Base-by-base conservation (phyloP, 2,888 invertebrate genomes). In the Torymus tubicola region DNA sequence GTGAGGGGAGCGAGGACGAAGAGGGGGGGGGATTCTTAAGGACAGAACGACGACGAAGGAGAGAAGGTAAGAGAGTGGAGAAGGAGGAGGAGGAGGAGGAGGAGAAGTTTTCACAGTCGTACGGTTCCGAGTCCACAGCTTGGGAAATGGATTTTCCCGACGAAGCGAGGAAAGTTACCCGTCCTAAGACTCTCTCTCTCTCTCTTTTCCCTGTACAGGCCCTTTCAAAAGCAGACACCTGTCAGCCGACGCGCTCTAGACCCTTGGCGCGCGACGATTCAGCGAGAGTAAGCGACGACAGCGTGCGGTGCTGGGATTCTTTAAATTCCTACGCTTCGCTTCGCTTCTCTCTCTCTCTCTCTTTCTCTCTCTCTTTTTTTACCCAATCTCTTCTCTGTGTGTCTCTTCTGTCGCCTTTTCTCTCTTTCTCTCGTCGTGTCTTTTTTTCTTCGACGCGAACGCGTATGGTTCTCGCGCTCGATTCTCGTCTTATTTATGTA, bases 211-310 rank as follows among this genome's bases (percentile, higher is more conserved):
- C 8, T 55, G 78, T 72, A 79, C 74, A 76, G 81, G 80, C 52
- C 76, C 81, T 80, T 77, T 82, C 75, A 81, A 81, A 81, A 82
- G 76, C 80, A 82, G 82, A 74, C 78, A 83, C 82, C 83, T 82
- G 83, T 80, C 83, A 83, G 81, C 57, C 12, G 3, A 11, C 13
- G 13, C 58, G 13, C 18, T 18, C 18, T 63, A 2, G 52, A n/a
- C n/a, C n/a, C n/a, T n/a, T 52, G 57, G 24, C 55, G 52, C 63
- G 52, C 63, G 72, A 78, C 70, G 61, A 68, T 76, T 76, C 53
- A 52, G 58, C 60, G 24, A 61, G 55, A 31, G 31, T 31, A 31
- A 13, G 21, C 61, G 31, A 55, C 63, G 52, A n/a, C 18, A 53
- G 14, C 61, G 13, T 61, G 42, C 24, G 12, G 50, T 31, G 58